Conservation (phyloP, 2,113 vertebrate genomes). For the Percopsis transmontana region DNA sequence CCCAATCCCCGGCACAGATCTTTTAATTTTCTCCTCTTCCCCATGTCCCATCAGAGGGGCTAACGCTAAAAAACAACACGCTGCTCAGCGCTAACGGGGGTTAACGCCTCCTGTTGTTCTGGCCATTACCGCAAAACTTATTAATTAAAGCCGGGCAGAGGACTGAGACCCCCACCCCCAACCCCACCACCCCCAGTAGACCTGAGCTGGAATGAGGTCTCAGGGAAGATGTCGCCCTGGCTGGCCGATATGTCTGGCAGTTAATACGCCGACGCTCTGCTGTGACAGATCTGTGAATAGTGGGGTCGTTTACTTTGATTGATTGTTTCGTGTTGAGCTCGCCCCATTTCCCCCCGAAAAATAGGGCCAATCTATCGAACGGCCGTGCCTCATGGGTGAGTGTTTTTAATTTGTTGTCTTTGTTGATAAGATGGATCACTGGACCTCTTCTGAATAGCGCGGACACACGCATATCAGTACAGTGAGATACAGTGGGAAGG, state of each 20-base stretch:
- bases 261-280: slow-evolving; percentile 46
- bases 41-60: slow-evolving; percentile 41
- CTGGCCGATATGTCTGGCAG: slow-evolving; percentile 36
- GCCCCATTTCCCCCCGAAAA: slow-evolving; percentile 58
- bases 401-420: slow-evolving; percentile 68
- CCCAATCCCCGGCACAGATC: slow-evolving; percentile 69
- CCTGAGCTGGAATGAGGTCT: slow-evolving; percentile 63
- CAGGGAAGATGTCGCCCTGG: slow-evolving; percentile 48
- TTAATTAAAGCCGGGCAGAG: slow-evolving; percentile 71
- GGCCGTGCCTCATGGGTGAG: slow-evolving; percentile 45
- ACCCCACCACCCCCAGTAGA: slow-evolving; percentile 36
- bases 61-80: slow-evolving; percentile 50
- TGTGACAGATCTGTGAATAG: slow-evolving; percentile 59
- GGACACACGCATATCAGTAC: no score
- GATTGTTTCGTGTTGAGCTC: slow-evolving; percentile 61
- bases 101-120: slow-evolving; percentile 74
- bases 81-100: slow-evolving; percentile 64
- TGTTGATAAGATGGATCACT: slow-evolving; percentile 58
- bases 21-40: slow-evolving; percentile 68
- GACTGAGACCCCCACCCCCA: slow-evolving; percentile 36
- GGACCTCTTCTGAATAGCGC: neutral
- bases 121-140: slow-evolving; percentile 69
- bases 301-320: slow-evolving; percentile 70
- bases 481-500: no score
- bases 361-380: slow-evolving; percentile 69